phyloP scores from a whole-genome alignment of 2,113 vertebrate species.

The Haemorhous mexicanus region DNA sequence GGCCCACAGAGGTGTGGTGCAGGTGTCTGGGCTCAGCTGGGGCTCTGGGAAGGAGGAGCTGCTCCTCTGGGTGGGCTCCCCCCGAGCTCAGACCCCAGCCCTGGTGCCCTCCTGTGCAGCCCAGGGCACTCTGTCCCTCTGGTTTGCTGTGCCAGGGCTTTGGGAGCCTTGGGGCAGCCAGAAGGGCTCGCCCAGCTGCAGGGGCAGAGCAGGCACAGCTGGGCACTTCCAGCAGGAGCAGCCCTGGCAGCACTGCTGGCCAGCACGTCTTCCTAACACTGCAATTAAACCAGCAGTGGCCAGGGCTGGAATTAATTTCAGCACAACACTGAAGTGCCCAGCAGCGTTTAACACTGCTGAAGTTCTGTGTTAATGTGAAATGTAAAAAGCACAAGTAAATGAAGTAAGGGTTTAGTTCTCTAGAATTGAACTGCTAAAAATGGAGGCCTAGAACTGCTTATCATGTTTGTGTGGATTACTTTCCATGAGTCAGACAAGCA shows the following conservation, averaged over 20 bases:
- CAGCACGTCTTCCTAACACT: neutral
- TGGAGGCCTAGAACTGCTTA: neutral
- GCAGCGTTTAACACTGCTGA: neutral
- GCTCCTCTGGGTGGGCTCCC: neutral
- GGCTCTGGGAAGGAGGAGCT: neutral
- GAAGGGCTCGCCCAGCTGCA: neutral
- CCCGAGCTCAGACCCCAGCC: neutral
- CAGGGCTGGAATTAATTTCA: neutral
- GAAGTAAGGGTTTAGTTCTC: neutral
- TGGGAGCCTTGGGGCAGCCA: neutral
- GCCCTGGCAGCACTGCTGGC: neutral
- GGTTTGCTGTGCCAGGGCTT: neutral
- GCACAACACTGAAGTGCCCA: neutral
- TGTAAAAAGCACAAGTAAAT: neutral
- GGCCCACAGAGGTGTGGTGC: neutral
- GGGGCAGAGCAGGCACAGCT: neutral
- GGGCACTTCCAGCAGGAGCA: neutral
- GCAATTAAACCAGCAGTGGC: neutral
- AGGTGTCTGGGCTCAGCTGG: neutral
- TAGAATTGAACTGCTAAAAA: neutral
- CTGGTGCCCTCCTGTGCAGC: neutral
- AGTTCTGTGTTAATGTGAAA: neutral
- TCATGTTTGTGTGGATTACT: neutral
- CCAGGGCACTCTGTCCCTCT: neutral
- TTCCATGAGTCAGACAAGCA: neutral